Base-by-base conservation (phyloP, 1,140 invertebrate genomes). In the Cotesia typhae region DNA sequence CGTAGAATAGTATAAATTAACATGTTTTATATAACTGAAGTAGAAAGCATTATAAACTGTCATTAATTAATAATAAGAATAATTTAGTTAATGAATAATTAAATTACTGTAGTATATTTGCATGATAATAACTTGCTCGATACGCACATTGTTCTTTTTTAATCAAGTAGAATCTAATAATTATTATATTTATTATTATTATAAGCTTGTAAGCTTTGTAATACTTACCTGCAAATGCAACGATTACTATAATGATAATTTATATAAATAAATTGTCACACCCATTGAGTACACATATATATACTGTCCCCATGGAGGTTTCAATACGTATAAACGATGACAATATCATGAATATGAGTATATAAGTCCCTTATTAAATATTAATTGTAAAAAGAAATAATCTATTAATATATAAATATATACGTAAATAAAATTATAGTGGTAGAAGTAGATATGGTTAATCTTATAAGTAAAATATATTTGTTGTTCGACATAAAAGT, bases 271-370 rank as follows among this genome's bases (percentile, higher is more conserved):
- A 66, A 52, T 66, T 28, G 28, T 66, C 47, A 66, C 64, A 66
- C n/a, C 5, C 38, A 66, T 51, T 51, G 20, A 41, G 35, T 55
- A 10, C 41, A 41, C 66, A 35, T 28, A 28, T 52, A 17, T 35
- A 52, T 28, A 55, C 35, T 67, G 28, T 67, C 55, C 55, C 55
- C 36, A 71, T 64, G 12, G 51, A 55, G 20, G 63, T 17, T 12
- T 36, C 5, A 64, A 4, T 60, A 78, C 41, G 69, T 78, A 78
- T 47, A 67, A 75, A 81, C 74, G 73, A 80, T 72, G 81, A 82
- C 81, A 82, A 82, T 82, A 82, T 81, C 76, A 79, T 75, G 67
- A 74, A 77, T 72, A 67, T 63, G 67, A 76, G 74, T 76, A 75
- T 71, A 74, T 52, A 74, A 77, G 75, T 72, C 79, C 80, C 77